These are phyloP conservation scores for Pseudochromis fuscus DNA, from an alignment of 2,797 vertebrate species.

Conservation along the genomic window DNA sequence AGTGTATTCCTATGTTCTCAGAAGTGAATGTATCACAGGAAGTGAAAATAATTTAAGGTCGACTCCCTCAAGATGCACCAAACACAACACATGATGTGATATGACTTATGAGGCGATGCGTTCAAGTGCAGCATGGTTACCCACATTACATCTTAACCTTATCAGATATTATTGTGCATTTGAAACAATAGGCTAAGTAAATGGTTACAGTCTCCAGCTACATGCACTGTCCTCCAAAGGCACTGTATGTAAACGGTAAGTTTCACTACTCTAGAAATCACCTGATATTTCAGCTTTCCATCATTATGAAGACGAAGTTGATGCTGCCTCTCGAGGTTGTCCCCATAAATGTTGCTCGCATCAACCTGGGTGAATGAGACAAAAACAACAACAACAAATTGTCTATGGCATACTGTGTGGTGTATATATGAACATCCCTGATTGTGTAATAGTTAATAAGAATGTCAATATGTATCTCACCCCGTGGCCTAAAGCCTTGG, in stretches of 20 bases:
- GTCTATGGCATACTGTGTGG: no score
- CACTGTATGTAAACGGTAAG: no score
- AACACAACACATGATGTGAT: no score
- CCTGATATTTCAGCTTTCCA: conserved; percentile 96
- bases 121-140: neutral
- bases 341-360: conserved; percentile 92
- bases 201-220: no score
- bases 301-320: conserved; percentile 90
- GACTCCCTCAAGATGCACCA: neutral
- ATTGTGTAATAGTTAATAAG: no score
- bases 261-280: conserved; percentile 46
- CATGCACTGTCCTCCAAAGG: no score
- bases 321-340: conserved; percentile 88
- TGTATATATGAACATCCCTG: no score
- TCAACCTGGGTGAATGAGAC: conserved; percentile 86
- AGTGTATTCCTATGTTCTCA: neutral
- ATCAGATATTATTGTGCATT: neutral
- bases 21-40: neutral
- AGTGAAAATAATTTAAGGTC: neutral
- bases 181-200: no score
- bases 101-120: neutral
- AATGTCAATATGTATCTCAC: conserved; percentile 80
- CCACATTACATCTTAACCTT: neutral
- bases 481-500: conserved; percentile 92
- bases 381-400: neutral